Base-by-base conservation (phyloP, 2,888 invertebrate species). In the Coelogynopora nodosa region DNA sequence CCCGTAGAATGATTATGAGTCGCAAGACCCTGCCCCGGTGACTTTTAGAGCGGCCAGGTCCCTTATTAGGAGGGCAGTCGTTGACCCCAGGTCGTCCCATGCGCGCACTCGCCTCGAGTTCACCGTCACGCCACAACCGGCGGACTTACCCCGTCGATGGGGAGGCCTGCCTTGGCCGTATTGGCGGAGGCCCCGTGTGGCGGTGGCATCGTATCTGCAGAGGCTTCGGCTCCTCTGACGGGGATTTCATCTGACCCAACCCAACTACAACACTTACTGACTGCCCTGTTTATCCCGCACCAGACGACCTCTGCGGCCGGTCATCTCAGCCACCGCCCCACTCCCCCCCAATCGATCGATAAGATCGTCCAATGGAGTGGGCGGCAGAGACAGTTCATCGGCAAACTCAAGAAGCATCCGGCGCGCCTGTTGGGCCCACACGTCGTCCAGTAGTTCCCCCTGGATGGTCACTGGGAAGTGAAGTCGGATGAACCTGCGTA, bases 291-390 rank as follows among this genome's bases (percentile, higher is more conserved):
- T 18, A 1, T 2, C 30, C 5, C 29, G 23, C 0, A 87, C 87
- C 30, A 86, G 74, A 2, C 86, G 80, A 30, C 86, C 85, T 89
- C 30, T 89, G 86, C 98, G 94, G 0, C 91, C 91, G 0, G 91
- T 92, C 91, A 91, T 92, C 89, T 91, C 91, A 0, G 91, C 90
- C 2, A 91, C 91, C 49, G 88, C 85, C n/a, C 86, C 87, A 0
- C 90, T 90, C 0, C 91, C 91, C 23, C 91, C 91, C 2, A 91
- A 88, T 86, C 89, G 88, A 88, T 91, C 90, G 49, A 91, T 91
- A 5, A 91, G 89, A 84, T 90, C 90, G 89, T 91, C 91, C 26
- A 91, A 87, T 1, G 90, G 90, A 87, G 91, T 91, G 88, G 18
- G 87, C 86, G 85, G 87, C 83, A 87, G 85, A 27, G 84, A 28